Percentiles rank a stretch among this genome's conserved stretches.
Evolutionary conservation across 2,888 invertebrate genomes (phyloP).

Genomic region (Drosophila fulvimacula): DNA sequence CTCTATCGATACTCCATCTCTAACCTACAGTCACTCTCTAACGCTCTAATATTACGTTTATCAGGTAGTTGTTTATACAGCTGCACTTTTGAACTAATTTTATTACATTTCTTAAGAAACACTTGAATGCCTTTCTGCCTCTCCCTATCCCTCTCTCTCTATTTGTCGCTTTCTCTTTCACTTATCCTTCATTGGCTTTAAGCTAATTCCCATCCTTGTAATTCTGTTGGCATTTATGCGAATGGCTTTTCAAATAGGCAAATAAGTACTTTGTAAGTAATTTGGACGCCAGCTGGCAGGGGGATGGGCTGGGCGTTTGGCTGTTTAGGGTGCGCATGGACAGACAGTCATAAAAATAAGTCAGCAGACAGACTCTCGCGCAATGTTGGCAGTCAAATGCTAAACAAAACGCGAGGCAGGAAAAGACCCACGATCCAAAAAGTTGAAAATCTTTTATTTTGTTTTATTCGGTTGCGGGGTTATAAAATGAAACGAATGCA

Average conservation of each 20-base stretch:
- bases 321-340: slow-evolving; percentile 42
- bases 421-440: slow-evolving; percentile 59
- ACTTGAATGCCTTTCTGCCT: not conserved
- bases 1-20: not conserved
- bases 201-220: slow-evolving; percentile 26
- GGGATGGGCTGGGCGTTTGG: slow-evolving; percentile 4
- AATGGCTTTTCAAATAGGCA: slow-evolving; percentile 76
- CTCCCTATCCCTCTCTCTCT: not conserved
- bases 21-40: not conserved
- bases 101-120: slow-evolving; percentile 56
- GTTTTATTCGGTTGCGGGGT: slow-evolving; percentile 63
- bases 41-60: slow-evolving; percentile 40
- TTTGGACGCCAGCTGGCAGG: slow-evolving; percentile 51
- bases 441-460: slow-evolving; percentile 72
- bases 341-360: slow-evolving; percentile 66
- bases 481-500: slow-evolving; percentile 76
- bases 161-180: not conserved
- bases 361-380: slow-evolving; percentile 60
- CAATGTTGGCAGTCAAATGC: slow-evolving; percentile 70
- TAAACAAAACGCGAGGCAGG: slow-evolving; percentile 57
- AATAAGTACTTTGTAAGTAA: slow-evolving; percentile 80
- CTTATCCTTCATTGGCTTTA: slow-evolving; percentile 32
- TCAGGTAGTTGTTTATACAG: slow-evolving; percentile 77
- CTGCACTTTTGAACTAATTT: slow-evolving; percentile 69
- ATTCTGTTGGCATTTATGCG: slow-evolving; percentile 56